Evolutionary conservation across 2,797 vertebrate species (phyloP), one percentile per base, ranked within the genome.

Genomic region (Scolopax rusticola): DNA sequence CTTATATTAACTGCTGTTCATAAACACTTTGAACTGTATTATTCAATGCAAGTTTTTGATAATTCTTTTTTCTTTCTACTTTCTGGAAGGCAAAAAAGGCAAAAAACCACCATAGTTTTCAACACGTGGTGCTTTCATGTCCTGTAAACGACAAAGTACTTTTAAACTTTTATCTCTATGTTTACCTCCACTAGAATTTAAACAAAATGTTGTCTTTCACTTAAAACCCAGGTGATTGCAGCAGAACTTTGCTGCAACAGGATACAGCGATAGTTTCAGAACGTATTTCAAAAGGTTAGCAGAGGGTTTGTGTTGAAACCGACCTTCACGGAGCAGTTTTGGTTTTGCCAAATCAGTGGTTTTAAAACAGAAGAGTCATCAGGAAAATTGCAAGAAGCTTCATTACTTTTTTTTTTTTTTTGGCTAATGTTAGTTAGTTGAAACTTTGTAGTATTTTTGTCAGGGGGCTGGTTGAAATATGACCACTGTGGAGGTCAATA

Each of bases 301-400:
- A 65, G 33, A 1, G 5, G 53, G 87, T 84, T 33, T 73, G 18
- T 96, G 81, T 90, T 60, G 81, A 90, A 90, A 92, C 74, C 0
- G 0, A 40, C 77, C 51, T 87, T 73, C 59, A 74, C 6, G 32
- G 81, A 84, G 63, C 77, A 57, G 56, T 79, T 94, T 36, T 79
- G 88, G 80, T 73, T 84, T 94, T 84, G 86, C 84, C 86, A 79
- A 23, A 73, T 56, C n/a, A 59, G 74, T 94, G 90, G 92, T 76
- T 94, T 92, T 48, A 33, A 40, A 61, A 88, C 53, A 77, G 40
- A 74, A 38, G 81, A 84, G 54, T 89, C 84, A 57, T 89, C 77
- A 70, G 86, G 82, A 90, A 89, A 89, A 74, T 38, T 32, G 28
- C 50, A 67, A 56, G 75, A 59, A 60, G 51, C 84, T 70, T 89